Percentiles rank a stretch among this genome's conserved stretches.
Conservation (phyloP, 1,140 invertebrate species). For the Platorchestia sp. region DNA sequence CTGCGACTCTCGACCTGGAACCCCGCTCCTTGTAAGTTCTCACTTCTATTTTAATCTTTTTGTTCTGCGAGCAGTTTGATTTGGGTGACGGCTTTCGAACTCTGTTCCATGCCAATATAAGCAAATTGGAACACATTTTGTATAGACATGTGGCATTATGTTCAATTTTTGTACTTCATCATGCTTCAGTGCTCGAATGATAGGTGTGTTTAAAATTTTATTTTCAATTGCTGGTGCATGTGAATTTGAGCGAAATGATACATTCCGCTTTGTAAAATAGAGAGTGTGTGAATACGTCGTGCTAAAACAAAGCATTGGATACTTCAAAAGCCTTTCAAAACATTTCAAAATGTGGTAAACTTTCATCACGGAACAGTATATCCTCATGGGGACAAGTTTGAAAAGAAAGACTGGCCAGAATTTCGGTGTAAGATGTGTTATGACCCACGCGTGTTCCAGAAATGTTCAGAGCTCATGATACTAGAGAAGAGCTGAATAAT, state of each 20-base stretch:
- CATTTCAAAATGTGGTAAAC: neutral
- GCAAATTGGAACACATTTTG: neutral
- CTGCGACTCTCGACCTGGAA: neutral
- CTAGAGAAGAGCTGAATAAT: neutral
- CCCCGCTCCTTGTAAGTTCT: neutral
- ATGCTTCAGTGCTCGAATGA: neutral
- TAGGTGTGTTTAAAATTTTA: no score
- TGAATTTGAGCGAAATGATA: no score
- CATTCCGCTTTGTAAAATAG: neutral
- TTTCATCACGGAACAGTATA: neutral
- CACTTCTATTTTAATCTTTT: neutral
- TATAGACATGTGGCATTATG: no score
- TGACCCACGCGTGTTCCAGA: neutral
- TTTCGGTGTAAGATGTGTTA: neutral
- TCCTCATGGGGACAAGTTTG: neutral
- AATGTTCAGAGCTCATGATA: neutral
- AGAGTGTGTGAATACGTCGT: neutral
- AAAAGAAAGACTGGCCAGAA: neutral
- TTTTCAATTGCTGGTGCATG: no score
- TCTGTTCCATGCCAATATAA: neutral
- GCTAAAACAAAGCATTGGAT: neutral
- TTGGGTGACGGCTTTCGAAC: neutral
- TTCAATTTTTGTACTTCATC: neutral
- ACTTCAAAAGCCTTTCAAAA: no score
- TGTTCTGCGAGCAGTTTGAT: neutral